These are phyloP conservation scores for Odocoileus virginianus DNA, from an alignment of 2,113 vertebrate genomes.

Conservation along the genomic window DNA sequence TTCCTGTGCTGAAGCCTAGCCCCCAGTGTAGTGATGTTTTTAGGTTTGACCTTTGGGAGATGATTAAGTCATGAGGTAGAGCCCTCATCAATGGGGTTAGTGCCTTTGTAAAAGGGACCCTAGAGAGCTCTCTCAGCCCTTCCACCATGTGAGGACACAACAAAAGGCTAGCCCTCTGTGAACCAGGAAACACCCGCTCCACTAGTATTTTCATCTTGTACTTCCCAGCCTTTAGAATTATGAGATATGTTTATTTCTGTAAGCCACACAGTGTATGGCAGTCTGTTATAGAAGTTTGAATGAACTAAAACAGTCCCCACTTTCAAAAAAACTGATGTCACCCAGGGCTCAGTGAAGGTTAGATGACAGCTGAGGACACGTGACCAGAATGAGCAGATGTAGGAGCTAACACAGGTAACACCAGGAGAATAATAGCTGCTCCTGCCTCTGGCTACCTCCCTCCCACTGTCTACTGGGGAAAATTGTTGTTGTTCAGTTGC, in stretches of 20 bases:
- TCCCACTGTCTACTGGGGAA: too few relatives aligned
- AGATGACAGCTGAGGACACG: not conserved
- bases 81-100: too few relatives aligned
- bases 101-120: not conserved
- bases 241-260: not conserved
- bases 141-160: not conserved
- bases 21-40: not conserved
- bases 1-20: not conserved
- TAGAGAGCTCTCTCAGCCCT: not conserved
- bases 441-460: not conserved
- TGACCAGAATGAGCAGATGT: not conserved
- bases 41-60: not conserved
- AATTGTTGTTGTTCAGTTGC: not conserved
- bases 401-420: not conserved
- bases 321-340: not conserved
- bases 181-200: not conserved
- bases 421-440: too few relatives aligned
- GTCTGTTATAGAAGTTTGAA: not conserved
- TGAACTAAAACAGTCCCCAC: too few relatives aligned
- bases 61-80: not conserved
- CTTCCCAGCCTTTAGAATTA: not conserved
- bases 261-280: not conserved
- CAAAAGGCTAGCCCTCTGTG: not conserved
- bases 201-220: not conserved
- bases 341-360: not conserved